Evolutionary conservation across 2,113 vertebrate species (phyloP), one percentile per base, ranked within the genome.

Genomic region (Orientallactaga bullata): DNA sequence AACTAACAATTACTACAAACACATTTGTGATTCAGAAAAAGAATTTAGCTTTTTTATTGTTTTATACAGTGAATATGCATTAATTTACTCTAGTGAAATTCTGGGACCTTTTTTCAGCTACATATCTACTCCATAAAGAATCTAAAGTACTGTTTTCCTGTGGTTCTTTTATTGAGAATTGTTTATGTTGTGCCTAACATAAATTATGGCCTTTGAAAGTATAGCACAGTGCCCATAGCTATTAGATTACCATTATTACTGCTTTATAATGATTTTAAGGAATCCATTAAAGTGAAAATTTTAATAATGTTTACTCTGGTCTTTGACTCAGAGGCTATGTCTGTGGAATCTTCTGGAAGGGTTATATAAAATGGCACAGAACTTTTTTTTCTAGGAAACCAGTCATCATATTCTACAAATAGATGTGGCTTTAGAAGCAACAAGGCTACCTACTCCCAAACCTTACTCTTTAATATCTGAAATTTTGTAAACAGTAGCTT

Each of bases 191-290:
- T 91, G 7, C 23, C 60, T 84, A 77, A 92, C 10, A 66, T 55
- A 91, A 91, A 82, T 39, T 10, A 91, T 74, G 89, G 51, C 24
- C 26, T 91, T 71, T 16, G 91, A 37, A 88, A 80, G 37, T 94
- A 71, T 7, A 83, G 15, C 39, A 85, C 11, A 47, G 23, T 93
- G 89, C 91, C 65, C 65, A 63, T 92, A n/a, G 15, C 58, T 85
- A 61, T 55, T 87, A 51, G 12, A 72, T 88, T 90, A 1, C 37
- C 30, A 61, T 26, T 6, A 68, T 95, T 69, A 95, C 51, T 92
- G 1, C 13, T 65, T 23, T 85, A 7, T 68, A 51, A 82, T 90
- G 30, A 66, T 85, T 92, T 95, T 51, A 24, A 90, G 18, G 21
- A 90, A 72, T 4, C 7, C 18, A 94, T 84, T 92, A 51, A 91